Conservation (phyloP, 2,888 invertebrate species). For the Fabriciana adippe region DNA sequence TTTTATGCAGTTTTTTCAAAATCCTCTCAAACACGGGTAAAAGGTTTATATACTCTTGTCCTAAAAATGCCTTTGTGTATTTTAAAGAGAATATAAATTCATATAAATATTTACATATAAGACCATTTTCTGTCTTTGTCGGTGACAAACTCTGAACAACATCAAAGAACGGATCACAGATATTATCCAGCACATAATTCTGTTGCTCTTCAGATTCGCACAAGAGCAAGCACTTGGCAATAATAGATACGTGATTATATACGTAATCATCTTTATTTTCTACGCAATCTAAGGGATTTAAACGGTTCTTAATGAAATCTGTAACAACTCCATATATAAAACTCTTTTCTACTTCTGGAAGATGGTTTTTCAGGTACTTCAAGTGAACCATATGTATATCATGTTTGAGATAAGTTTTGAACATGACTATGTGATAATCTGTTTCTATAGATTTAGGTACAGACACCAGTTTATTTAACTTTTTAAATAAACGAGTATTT, state of each 20-base stretch:
- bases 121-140: slow-evolving; percentile 23
- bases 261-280: slow-evolving; percentile 9
- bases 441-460: slow-evolving; percentile 49
- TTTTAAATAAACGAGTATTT: slow-evolving; percentile 19
- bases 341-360: slow-evolving; percentile 45
- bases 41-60: slow-evolving; percentile 48
- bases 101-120: slow-evolving; percentile 39
- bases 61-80: slow-evolving; percentile 53
- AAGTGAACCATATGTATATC: slow-evolving; percentile 44
- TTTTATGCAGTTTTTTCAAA: slow-evolving; percentile 46
- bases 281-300: slow-evolving; percentile 38
- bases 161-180: slow-evolving; percentile 51
- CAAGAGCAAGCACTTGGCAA: slow-evolving; percentile 54
- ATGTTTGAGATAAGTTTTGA: slow-evolving; percentile 42
- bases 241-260: slow-evolving; percentile 46
- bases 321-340: slow-evolving; percentile 44
- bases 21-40: slow-evolving; percentile 53
- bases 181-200: slow-evolving; percentile 43
- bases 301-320: slow-evolving; percentile 41
- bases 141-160: slow-evolving; percentile 42
- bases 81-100: slow-evolving; percentile 48
- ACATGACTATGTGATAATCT: slow-evolving; percentile 53
- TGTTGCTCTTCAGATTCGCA: slow-evolving; percentile 48
- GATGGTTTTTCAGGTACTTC: slow-evolving; percentile 45
- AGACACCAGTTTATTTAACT: slow-evolving; percentile 35